These are phyloP conservation scores for Cyanoliseus patagonus DNA, from an alignment of 2,113 vertebrate genomes.

Conservation along the genomic window DNA sequence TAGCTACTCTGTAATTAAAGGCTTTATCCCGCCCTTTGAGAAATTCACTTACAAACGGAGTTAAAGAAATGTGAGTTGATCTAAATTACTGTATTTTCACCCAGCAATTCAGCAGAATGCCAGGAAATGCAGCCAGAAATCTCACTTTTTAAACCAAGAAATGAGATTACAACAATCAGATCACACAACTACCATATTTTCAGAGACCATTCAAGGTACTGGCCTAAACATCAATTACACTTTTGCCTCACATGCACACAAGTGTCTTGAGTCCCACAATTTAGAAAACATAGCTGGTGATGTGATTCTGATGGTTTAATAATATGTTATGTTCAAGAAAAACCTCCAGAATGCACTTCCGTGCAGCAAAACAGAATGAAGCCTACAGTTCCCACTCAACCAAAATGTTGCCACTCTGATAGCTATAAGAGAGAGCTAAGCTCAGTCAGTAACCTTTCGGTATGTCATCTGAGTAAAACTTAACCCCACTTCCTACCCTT, in stretches of 20 bases:
- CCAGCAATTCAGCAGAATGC: neutral
- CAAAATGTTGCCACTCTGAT: fast-evolving
- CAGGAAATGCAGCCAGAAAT: neutral
- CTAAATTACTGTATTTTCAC: constrained; percentile 38
- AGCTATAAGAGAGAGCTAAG: neutral
- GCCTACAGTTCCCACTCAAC: neutral
- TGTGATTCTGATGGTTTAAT: neutral
- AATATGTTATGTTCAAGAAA: neutral
- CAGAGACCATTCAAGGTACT: neutral
- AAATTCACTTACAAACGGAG: neutral
- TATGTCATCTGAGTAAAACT: neutral
- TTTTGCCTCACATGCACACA: neutral
- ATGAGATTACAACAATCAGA: constrained; percentile 31
- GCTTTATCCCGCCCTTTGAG: neutral
- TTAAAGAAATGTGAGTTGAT: neutral
- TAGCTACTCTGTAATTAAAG: constrained; percentile 13
- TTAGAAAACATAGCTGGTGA: neutral
- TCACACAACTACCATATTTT: neutral
- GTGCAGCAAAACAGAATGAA: neutral
- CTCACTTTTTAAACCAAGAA: neutral
- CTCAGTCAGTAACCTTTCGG: neutral
- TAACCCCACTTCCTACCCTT: neutral
- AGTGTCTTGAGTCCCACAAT: neutral
- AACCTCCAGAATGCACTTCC: neutral
- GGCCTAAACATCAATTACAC: constrained; percentile 25